Evolutionary conservation across 1,140 invertebrate genomes (phyloP), one percentile per base, ranked within the genome.

Genomic region (Halictus rubicundus): DNA sequence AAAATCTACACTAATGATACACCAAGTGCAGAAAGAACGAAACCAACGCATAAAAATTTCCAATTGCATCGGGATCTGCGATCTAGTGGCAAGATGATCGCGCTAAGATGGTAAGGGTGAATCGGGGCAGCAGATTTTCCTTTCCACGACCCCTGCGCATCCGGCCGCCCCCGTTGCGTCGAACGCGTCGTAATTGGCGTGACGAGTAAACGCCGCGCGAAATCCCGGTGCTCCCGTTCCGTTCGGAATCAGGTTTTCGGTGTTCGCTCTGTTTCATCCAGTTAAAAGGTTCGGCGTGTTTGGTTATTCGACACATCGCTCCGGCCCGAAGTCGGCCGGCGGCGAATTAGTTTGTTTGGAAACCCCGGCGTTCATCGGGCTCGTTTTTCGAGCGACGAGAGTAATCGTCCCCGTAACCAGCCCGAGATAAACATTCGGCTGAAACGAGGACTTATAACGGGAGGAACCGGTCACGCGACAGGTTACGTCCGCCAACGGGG

Each of bases 281-380:
- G 32, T 87, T 87, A 87, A 87, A 87, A 87, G 84, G 85, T 82
- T 79, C 75, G 80, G 32, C 32, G 59, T 78, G 73, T 84, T 82
- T 85, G 75, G 80, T 72, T 79, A 82, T 78, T 64, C 75, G 80
- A 85, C 74, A 21, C 70, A 65, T 72, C 52, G 32, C 0, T 46
- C 66, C 39, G 32, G 54, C 77, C 68, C 27, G 25, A 9, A 12
- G n/a, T 25, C 21, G 39, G 52, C 37, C n/a, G n/a, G n/a, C n/a
- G n/a, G n/a, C 14, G 84, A 85, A 85, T 85, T 46, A 73, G 39
- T 73, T 81, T 81, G 71, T 76, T 84, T 69, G 61, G 72, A 69
- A 77, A 64, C 69, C 39, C n/a, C 52, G 19, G 32, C 32, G 42
- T 80, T 75, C 54, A 8, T 80, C 66, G 42, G 32, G 23, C 57